These are phyloP conservation scores for Dioctria rufipes DNA, from an alignment of 2,888 invertebrate genomes.

Conservation along the genomic window DNA sequence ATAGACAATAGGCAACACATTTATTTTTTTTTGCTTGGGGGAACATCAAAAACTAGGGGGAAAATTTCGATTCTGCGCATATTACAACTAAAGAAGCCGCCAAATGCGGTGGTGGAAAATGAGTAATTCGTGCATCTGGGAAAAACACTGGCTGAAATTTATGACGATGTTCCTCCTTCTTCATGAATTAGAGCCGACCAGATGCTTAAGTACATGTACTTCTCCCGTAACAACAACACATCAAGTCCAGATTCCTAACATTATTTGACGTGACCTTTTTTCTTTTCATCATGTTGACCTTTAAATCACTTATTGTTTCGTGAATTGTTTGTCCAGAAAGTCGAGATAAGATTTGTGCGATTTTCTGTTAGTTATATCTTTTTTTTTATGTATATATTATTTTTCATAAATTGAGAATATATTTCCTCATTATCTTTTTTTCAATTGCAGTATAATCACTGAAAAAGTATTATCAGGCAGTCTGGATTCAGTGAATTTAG, in stretches of 20 bases:
- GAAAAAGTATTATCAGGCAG: constrained; percentile 61
- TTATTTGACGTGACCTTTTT: constrained; percentile 35
- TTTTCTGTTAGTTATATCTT: background rate
- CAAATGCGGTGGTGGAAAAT: constrained; percentile 27
- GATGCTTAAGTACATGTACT: constrained; percentile 26
- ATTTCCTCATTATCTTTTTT: background rate
- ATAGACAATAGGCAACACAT: background rate
- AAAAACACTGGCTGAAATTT: constrained; percentile 35
- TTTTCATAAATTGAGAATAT: background rate
- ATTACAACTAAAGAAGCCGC: background rate
- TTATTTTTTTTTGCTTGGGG: background rate
- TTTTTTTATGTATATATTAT: background rate
- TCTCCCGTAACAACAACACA: constrained; percentile 33
- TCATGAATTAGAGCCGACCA: constrained; percentile 17
- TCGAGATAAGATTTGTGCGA: background rate
- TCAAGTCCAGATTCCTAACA: background rate
- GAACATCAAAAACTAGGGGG: background rate
- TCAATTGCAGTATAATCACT: constrained; percentile 65
- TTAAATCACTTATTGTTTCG: background rate
- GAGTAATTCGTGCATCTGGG: constrained; percentile 51
- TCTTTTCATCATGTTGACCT: constrained; percentile 20
- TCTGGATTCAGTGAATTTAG: constrained; percentile 62
- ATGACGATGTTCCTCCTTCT: constrained; percentile 19
- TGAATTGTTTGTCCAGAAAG: constrained; percentile 3
- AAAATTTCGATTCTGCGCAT: constrained; percentile 16